These are phyloP conservation scores for Tenthredo notha DNA, from an alignment of 2,888 invertebrate species.

Conservation along the genomic window DNA sequence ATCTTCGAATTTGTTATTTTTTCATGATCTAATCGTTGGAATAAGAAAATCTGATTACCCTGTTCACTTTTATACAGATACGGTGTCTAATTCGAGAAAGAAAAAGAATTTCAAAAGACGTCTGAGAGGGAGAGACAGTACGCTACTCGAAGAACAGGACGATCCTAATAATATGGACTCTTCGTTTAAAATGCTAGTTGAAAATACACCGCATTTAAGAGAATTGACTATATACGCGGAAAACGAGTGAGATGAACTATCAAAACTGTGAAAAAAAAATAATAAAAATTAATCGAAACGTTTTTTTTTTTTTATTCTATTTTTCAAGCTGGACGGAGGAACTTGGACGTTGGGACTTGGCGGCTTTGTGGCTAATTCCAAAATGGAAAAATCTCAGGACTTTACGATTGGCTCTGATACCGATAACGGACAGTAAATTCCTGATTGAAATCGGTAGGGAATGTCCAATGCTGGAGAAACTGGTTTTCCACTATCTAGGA, in stretches of 20 bases:
- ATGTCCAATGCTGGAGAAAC: constrained; percentile 3
- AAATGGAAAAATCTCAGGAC: constrained; percentile 9
- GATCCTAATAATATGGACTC: not conserved
- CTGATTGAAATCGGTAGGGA: not conserved
- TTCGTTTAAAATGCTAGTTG: constrained; percentile 15
- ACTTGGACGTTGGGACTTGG: not conserved
- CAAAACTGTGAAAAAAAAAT: not conserved
- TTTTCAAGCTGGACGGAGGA: not conserved
- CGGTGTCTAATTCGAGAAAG: not conserved
- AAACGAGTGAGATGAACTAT: not conserved
- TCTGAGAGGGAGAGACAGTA: not conserved
- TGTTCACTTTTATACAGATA: not conserved
- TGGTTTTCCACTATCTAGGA: not conserved
- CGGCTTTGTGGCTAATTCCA: not conserved
- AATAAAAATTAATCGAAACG: not conserved
- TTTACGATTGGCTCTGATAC: not conserved
- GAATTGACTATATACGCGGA: constrained; percentile 12
- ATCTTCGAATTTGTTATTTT: too few species aligned
- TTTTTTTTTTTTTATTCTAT: not conserved
- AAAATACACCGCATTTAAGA: constrained; percentile 8
- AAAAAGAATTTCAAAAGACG: not conserved
- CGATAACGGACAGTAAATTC: constrained; percentile 1
- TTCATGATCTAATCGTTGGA: not conserved
- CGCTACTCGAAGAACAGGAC: not conserved
- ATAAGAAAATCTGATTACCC: not conserved